These are phyloP conservation scores for Conus betulinus DNA, from an alignment of 1,140 invertebrate genomes.

Conservation along the genomic window DNA sequence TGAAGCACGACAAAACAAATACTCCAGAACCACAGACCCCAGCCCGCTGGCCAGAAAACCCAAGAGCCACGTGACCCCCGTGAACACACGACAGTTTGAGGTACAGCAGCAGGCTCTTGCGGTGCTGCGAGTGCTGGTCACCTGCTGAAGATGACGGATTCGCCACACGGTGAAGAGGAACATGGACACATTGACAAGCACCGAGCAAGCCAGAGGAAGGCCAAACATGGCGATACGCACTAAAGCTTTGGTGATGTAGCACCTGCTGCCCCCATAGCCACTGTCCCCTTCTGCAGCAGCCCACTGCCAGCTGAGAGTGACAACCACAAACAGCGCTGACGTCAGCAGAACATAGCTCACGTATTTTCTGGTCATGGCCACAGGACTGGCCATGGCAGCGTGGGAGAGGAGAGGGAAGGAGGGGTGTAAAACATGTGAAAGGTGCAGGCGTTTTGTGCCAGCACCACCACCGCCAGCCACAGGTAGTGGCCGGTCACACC, in stretches of 20 bases:
- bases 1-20: slow-evolving; percentile 25
- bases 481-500: slow-evolving; percentile 16
- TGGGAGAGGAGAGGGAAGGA: slow-evolving; percentile 17
- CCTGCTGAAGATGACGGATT: not conserved
- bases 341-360: not conserved
- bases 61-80: slow-evolving; percentile 25
- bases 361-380: not conserved
- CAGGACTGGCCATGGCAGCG: not conserved
- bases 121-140: slow-evolving; percentile 6
- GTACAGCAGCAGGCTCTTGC: slow-evolving; percentile 20
- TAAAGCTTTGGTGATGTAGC: slow-evolving; percentile 8
- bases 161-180: slow-evolving; percentile 12
- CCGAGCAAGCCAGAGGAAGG: not conserved
- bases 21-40: not conserved
- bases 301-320: slow-evolving; percentile 11
- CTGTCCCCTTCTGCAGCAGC: not conserved
- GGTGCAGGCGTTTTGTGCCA: slow-evolving; percentile 22
- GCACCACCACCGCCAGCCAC: slow-evolving; percentile 7
- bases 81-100: slow-evolving; percentile 30
- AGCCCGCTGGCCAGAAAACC: not conserved
- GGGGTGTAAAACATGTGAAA: slow-evolving; percentile 31
- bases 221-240: slow-evolving; percentile 19
- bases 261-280: not conserved
- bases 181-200: slow-evolving; percentile 20
- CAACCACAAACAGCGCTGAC: not conserved